A percentile compares a stretch with the other conserved stretches of the same genome.
phyloP scores from a whole-genome alignment of 2,888 invertebrate species.

The Crocallis elinguaria region DNA sequence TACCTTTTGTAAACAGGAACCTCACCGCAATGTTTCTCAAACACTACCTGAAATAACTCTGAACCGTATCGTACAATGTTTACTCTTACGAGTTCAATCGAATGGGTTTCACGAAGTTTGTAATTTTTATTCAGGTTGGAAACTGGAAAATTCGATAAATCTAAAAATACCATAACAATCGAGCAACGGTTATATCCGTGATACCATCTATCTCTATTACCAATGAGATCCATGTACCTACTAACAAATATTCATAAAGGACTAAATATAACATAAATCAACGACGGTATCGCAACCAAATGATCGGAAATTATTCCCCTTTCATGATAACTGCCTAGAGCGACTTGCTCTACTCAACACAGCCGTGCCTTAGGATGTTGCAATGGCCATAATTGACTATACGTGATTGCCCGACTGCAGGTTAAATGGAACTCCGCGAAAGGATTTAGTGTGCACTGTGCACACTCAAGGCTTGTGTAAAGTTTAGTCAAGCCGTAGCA shows the following conservation, averaged over 20 bases:
- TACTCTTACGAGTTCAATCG: conserved; percentile 12
- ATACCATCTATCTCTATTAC: too few relatives aligned
- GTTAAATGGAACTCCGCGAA: conserved; percentile 14
- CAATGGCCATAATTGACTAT: conserved; percentile 33
- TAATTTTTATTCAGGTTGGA: conserved; percentile 1
- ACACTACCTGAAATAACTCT: conserved; percentile 46
- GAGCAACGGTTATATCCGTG: neutral
- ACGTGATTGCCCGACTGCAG: conserved; percentile 25
- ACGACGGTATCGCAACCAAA: conserved; percentile 39
- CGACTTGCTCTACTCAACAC: conserved; percentile 18
- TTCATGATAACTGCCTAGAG: conserved; percentile 35
- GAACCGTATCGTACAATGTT: conserved; percentile 25
- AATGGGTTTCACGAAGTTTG: conserved; percentile 17
- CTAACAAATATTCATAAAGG: neutral
- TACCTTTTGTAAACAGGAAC: conserved; percentile 27
- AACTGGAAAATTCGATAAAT: neutral
- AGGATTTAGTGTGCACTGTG: conserved; percentile 7
- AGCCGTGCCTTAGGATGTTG: conserved; percentile 30
- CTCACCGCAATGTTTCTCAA: conserved; percentile 39
- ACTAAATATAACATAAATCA: conserved; percentile 36
- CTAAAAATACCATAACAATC: neutral
- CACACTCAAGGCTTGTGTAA: neutral
- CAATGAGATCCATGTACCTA: too few relatives aligned
- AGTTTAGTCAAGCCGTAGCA: neutral
- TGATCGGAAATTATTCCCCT: conserved; percentile 44